phyloP scores from a whole-genome alignment of 2,113 vertebrate genomes.

The Thunnus maccoyii region DNA sequence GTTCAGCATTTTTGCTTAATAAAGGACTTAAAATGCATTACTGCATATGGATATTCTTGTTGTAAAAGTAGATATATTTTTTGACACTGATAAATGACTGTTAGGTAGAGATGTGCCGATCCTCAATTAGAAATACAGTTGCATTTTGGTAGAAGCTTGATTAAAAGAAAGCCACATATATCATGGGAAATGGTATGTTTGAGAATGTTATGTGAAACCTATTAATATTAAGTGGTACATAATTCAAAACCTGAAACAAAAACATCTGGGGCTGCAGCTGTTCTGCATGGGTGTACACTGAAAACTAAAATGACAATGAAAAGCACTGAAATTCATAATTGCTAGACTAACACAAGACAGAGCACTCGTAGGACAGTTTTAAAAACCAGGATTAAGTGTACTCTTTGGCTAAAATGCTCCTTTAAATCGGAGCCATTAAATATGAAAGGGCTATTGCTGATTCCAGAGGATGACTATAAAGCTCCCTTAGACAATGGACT shows the following conservation, averaged over 20 bases:
- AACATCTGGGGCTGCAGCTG: constrained; percentile 67
- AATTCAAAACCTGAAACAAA: constrained; percentile 65
- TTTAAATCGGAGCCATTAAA: constrained; percentile 60
- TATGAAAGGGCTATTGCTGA: constrained; percentile 31
- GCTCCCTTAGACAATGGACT: constrained; percentile 45
- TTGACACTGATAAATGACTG: background rate
- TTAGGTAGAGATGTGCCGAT: background rate
- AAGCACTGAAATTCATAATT: constrained; percentile 39
- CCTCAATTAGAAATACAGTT: background rate
- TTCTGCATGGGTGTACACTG: constrained; percentile 35
- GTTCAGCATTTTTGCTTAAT: too few species aligned
- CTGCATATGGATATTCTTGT: too few species aligned
- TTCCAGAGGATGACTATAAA: constrained; percentile 47
- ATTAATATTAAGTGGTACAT: constrained; percentile 44
- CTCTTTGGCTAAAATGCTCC: constrained; percentile 49
- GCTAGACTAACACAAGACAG: constrained; percentile 40
- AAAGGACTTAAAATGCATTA: too few species aligned
- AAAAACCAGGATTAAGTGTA: constrained; percentile 62
- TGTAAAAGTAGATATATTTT: background rate
- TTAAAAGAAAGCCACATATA: constrained; percentile 1
- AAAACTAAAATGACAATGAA: constrained; percentile 43
- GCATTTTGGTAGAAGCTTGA: background rate
- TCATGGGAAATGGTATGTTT: constrained; percentile 33
- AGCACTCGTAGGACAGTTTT: constrained; percentile 39
- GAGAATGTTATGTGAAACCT: constrained; percentile 45